Percentiles rank a stretch among this genome's conserved stretches.
These are phyloP conservation scores for Syrphus vitripennis DNA, from an alignment of 2,888 invertebrate species.

Conservation along the genomic window DNA sequence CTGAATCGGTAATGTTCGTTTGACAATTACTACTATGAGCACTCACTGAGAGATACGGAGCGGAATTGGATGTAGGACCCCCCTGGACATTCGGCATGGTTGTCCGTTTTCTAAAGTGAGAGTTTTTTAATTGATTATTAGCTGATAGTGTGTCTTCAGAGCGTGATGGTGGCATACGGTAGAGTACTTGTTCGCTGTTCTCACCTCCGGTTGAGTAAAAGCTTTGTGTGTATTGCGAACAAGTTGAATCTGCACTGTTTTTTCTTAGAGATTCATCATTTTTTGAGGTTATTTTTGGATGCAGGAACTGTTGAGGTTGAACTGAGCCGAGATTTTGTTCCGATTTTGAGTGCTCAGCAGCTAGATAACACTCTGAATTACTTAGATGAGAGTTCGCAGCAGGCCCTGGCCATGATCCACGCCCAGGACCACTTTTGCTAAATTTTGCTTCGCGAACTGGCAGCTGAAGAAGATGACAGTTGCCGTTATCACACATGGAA, in stretches of 20 bases:
- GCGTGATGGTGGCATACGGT: constrained; percentile 87
- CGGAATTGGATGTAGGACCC: constrained; percentile 81
- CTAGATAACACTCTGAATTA: constrained; percentile 82
- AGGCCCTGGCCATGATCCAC: constrained; percentile 94
- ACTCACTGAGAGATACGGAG: constrained; percentile 85
- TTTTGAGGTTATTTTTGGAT: constrained; percentile 72
- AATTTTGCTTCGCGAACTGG: constrained; percentile 86
- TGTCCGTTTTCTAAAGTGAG: constrained; percentile 75
- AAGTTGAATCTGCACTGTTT: constrained; percentile 84
- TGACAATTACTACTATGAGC: constrained; percentile 76
- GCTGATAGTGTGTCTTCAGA: constrained; percentile 88
- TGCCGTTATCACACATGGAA: constrained; percentile 52
- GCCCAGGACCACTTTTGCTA: constrained; percentile 88
- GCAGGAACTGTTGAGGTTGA: constrained; percentile 59
- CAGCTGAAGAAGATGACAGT: constrained; percentile 79
- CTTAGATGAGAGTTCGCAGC: constrained; percentile 82
- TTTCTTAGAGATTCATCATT: constrained; percentile 82
- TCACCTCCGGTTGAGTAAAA: constrained; percentile 80
- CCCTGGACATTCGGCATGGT: constrained; percentile 47
- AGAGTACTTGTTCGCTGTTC: constrained; percentile 75
- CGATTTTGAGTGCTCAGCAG: constrained; percentile 91
- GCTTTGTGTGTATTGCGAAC: constrained; percentile 82
- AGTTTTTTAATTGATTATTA: constrained; percentile 81
- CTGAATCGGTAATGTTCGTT: constrained; percentile 84
- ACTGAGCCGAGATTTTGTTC: constrained; percentile 85